Evolutionary conservation across 2,888 invertebrate species (phyloP).

Genomic region (Rhogogaster chlorosoma): DNA sequence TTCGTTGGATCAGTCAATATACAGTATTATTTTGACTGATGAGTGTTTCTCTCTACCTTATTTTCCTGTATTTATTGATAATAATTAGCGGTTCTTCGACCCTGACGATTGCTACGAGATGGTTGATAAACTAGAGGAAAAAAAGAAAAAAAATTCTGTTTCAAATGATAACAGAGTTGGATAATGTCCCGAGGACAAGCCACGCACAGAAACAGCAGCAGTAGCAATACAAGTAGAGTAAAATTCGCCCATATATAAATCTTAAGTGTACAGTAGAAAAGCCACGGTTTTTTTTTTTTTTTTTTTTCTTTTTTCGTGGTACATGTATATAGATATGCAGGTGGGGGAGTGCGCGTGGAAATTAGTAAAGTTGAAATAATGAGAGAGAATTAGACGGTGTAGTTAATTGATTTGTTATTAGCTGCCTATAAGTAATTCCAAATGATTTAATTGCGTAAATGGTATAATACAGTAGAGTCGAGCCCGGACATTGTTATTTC

Average conservation of each 20-base stretch:
- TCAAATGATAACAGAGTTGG: slow-evolving; percentile 38
- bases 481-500: slow-evolving; percentile 43
- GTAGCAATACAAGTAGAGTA: background rate
- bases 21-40: too few species aligned
- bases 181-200: slow-evolving; percentile 22
- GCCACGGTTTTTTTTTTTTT: too few species aligned
- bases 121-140: background rate
- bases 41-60: too few species aligned
- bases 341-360: slow-evolving; percentile 53
- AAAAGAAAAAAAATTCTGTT: background rate
- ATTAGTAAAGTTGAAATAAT: background rate
- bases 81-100: background rate
- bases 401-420: slow-evolving; percentile 56
- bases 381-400: slow-evolving; percentile 55
- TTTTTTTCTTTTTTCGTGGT: slow-evolving; percentile 41
- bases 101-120: background rate
- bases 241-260: slow-evolving; percentile 33
- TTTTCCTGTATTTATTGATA: too few species aligned
- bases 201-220: slow-evolving; percentile 50
- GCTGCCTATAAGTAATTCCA: background rate
- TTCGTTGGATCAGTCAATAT: too few species aligned
- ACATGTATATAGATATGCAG: slow-evolving; percentile 60
- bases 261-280: slow-evolving; percentile 57
- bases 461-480: background rate
- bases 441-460: background rate